Evolutionary conservation across 2,888 invertebrate genomes (phyloP).

Genomic region (Dastarcus helophoroides): DNA sequence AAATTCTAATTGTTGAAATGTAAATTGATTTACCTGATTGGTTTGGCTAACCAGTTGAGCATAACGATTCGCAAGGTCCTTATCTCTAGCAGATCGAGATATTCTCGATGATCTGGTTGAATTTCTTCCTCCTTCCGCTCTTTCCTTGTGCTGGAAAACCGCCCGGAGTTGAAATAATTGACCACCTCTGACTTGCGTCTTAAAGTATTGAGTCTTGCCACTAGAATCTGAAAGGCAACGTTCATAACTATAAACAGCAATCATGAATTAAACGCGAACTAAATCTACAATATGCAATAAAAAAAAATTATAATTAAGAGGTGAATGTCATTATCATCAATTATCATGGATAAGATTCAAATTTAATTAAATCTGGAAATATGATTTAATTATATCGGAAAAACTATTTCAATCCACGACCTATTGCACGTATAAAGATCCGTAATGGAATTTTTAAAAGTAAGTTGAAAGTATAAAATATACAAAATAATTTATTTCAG

Average conservation of each 20-base stretch:
- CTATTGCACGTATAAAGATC: no score
- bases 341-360: no score
- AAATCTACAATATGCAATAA: no score
- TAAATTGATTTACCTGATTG: constrained; percentile 46
- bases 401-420: no score
- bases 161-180: constrained; percentile 62
- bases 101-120: constrained; percentile 25
- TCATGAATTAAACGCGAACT: neutral
- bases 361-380: no score
- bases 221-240: constrained; percentile 21
- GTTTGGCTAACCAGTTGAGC: constrained; percentile 64
- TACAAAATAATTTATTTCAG: no score
- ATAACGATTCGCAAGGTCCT: constrained; percentile 43
- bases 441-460: no score
- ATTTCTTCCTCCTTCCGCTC: constrained; percentile 23
- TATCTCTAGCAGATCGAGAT: constrained; percentile 35
- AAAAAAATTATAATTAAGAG: no score
- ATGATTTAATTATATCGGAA: no score
- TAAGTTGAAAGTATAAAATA: no score
- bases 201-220: constrained; percentile 45
- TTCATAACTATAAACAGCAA: neutral
- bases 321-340: no score
- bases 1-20: neutral
- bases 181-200: constrained; percentile 59
- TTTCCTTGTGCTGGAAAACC: constrained; percentile 61